A percentile compares a stretch with the other conserved stretches of the same genome.
Evolutionary conservation across 2,888 invertebrate species (phyloP).

Genomic region (Parelbella ahira): DNA sequence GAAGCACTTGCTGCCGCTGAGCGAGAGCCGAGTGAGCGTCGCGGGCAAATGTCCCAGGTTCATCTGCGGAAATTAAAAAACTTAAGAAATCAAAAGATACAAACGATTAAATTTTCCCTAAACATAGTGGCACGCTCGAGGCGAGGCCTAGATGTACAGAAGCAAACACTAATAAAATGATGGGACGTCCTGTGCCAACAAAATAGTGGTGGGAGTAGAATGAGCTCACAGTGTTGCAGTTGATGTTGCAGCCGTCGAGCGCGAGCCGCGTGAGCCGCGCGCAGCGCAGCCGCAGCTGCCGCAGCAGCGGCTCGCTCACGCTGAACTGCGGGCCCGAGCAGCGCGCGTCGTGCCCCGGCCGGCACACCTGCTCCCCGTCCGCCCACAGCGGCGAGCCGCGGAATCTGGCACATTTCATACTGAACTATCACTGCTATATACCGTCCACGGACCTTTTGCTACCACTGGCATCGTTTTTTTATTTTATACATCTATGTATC

Average conservation of each 20-base stretch:
- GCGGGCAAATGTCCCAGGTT: conserved; percentile 83
- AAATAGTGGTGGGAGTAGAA: no score
- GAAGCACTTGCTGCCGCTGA: conserved; percentile 73
- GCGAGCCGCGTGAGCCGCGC: conserved; percentile 57
- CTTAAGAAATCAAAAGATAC: no score
- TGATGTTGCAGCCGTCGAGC: conserved; percentile 75
- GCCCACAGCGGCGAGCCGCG: conserved; percentile 36
- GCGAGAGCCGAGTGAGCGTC: conserved; percentile 81
- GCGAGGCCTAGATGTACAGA: no score
- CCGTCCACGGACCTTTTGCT: no score
- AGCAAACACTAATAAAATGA: no score
- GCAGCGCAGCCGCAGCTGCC: conserved; percentile 51
- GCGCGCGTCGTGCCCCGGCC: conserved; percentile 17
- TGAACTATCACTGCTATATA: no score
- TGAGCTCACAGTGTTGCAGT: conserved; percentile 60
- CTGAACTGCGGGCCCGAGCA: conserved; percentile 52
- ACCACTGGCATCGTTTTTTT: no score
- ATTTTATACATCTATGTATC: no score
- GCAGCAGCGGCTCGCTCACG: conserved; percentile 45
- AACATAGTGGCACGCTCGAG: no score
- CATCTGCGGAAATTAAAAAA: no score
- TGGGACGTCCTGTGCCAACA: no score
- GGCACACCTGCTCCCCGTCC: conserved; percentile 28
- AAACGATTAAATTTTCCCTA: no score
- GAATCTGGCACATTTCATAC: conserved; percentile 26